A percentile compares a stretch with the other conserved stretches of the same genome.
These are phyloP conservation scores for Eurytoma californica DNA, from an alignment of 2,888 invertebrate species.

Conservation along the genomic window DNA sequence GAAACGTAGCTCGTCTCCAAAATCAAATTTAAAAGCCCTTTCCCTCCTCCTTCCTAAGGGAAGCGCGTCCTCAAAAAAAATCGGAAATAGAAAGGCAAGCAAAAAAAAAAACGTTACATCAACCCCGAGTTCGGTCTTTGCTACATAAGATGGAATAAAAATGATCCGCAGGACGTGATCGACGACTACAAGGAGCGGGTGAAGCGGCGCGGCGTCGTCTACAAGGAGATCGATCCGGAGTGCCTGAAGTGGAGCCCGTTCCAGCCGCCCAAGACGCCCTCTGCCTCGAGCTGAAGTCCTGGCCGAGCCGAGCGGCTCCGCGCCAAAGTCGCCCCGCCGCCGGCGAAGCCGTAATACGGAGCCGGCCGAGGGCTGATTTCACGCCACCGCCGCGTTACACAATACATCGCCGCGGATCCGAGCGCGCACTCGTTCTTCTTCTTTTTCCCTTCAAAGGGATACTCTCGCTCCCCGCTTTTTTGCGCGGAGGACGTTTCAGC, in stretches of 20 bases:
- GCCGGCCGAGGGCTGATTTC: constrained; percentile 55
- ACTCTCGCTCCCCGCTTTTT: background rate
- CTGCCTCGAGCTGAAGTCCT: constrained; percentile 71
- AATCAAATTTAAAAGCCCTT: constrained; percentile 34
- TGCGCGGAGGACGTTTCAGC: background rate
- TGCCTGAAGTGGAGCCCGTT: constrained; percentile 93
- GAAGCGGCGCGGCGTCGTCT: constrained; percentile 83
- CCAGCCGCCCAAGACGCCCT: constrained; percentile 79
- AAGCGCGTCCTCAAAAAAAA: background rate
- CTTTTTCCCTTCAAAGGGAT: background rate
- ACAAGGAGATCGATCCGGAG: constrained; percentile 90
- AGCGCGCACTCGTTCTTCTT: background rate
- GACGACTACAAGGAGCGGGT: constrained; percentile 93
- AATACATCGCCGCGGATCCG: background rate
- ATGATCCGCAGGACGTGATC: constrained; percentile 85
- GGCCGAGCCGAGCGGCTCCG: constrained; percentile 12
- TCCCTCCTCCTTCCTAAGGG: background rate
- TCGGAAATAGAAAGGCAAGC: background rate
- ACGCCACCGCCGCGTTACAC: constrained; percentile 34
- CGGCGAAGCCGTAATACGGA: constrained; percentile 28
- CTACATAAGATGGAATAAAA: constrained; percentile 23
- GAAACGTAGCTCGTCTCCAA: background rate
- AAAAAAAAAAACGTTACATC: background rate
- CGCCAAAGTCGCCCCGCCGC: background rate
- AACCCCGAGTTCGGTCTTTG: background rate